Evolutionary conservation across 1,140 invertebrate species (phyloP), one percentile per base, ranked within the genome.

Genomic region (Colletes gigas): DNA sequence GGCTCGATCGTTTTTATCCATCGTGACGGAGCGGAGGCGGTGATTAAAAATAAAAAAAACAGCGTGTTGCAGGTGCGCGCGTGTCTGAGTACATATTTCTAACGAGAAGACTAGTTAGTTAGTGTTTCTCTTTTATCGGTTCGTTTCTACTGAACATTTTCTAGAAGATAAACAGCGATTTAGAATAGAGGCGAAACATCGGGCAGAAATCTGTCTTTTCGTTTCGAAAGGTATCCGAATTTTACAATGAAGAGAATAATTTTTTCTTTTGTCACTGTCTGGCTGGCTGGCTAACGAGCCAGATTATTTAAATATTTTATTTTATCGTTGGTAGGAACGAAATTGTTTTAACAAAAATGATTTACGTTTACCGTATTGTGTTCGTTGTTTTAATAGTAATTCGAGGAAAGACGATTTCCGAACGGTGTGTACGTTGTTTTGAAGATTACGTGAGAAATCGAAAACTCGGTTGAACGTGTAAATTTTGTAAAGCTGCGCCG

Each of bases 361-460:
- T 60, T 14, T 14, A 30, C 6, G 30, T 15, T 81, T 77, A 57
- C 69, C 76, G 14, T 41, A 41, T 79, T 87, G 79, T 84, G 85
- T 88, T 88, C 83, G 75, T 59, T 44, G 52, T 82, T 21, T 4
- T 55, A 76, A 80, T 68, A 70, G 75, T 66, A 75, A 63, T 44
- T 68, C 47, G 57, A 39, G 52, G 76, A 70, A 70, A 52, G 75
- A 71, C 55, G 21, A 71, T 71, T 78, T 17, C 2, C 62, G 41
- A 62, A 52, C n/a, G 44, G 14, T 50, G 17, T 17, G 63, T n/a
- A 66, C 15, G 8, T 12, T 39, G 50, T 30, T 30, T 54, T 9
- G 50, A 55, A 52, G 21, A 54, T 69, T 19, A 17, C 50, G 3
- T 30, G 68, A 15, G 44, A 39, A 59, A 80, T 57, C 30, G 57